Percentiles rank a stretch among this genome's conserved stretches.
phyloP scores from a whole-genome alignment of 2,797 vertebrate species.

The Pipistrellus kuhlii region DNA sequence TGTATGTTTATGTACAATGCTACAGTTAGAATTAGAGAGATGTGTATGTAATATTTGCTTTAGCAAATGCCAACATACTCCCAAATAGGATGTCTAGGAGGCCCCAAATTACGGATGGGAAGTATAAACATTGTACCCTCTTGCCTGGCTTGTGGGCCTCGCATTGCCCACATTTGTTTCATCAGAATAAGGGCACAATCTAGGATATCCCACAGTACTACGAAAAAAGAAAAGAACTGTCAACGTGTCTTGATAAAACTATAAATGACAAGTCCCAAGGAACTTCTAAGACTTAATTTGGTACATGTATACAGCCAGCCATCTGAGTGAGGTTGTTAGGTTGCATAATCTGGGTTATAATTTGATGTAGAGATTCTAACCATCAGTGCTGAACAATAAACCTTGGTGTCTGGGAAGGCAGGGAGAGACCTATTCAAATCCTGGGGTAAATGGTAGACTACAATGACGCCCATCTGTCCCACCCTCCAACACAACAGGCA shows the following conservation, averaged over 20 bases:
- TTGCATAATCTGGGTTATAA: neutral
- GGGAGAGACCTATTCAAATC: neutral
- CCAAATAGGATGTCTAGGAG: neutral
- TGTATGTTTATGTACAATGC: neutral
- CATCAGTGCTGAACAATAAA: neutral
- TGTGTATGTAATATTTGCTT: neutral
- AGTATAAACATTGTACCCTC: neutral
- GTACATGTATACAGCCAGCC: neutral
- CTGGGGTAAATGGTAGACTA: neutral
- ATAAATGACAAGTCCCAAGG: neutral
- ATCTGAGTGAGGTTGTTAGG: neutral
- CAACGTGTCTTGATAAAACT: neutral
- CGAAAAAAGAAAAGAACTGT: neutral
- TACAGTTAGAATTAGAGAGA: slow-evolving; percentile 27
- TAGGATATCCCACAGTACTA: slow-evolving; percentile 1
- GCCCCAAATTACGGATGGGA: neutral
- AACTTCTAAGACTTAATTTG: slow-evolving; percentile 22
- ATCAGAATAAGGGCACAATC: slow-evolving; percentile 19
- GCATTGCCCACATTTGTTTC: slow-evolving; percentile 23
- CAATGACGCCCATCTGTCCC: neutral
- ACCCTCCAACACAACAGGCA: neutral
- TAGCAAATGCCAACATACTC: neutral
- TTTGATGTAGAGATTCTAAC: neutral
- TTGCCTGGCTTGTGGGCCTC: neutral
- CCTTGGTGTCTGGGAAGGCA: neutral